Evolutionary conservation across 2,113 vertebrate genomes (phyloP).

Genomic region (Upupa epops): DNA sequence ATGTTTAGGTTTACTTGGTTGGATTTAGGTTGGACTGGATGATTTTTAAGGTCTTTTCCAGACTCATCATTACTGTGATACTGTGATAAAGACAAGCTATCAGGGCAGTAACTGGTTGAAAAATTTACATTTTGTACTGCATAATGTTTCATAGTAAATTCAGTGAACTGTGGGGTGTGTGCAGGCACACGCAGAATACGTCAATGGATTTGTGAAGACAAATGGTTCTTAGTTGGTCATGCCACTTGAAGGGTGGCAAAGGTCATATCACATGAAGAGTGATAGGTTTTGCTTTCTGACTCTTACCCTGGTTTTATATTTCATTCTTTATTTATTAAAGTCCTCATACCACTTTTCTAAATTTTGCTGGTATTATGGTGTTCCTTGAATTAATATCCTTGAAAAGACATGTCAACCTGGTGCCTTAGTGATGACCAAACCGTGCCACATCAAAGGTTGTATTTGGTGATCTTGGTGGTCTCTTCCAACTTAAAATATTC

Average conservation of each 20-base stretch:
- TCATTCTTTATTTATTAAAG: neutral
- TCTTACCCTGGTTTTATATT: neutral
- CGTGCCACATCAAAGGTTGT: too few species aligned
- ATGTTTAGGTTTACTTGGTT: too few species aligned
- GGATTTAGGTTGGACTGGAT: too few species aligned
- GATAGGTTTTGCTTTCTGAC: too few species aligned
- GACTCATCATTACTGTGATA: too few species aligned
- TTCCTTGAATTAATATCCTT: too few species aligned
- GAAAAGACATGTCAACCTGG: too few species aligned
- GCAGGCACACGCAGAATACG: neutral
- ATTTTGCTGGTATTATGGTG: neutral
- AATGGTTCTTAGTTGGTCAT: neutral
- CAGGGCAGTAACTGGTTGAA: neutral
- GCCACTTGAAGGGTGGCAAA: neutral
- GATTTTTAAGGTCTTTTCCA: too few species aligned
- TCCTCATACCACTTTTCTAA: neutral
- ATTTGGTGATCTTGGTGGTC: too few species aligned
- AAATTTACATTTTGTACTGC: neutral
- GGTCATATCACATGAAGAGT: too few species aligned
- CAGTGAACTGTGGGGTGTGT: neutral
- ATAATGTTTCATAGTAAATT: neutral
- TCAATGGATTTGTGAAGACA: neutral
- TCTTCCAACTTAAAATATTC: too few species aligned
- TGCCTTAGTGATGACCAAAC: too few species aligned
- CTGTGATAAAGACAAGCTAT: neutral